phyloP scores from a whole-genome alignment of 2,888 invertebrate species.

The Latheticus oryzae region DNA sequence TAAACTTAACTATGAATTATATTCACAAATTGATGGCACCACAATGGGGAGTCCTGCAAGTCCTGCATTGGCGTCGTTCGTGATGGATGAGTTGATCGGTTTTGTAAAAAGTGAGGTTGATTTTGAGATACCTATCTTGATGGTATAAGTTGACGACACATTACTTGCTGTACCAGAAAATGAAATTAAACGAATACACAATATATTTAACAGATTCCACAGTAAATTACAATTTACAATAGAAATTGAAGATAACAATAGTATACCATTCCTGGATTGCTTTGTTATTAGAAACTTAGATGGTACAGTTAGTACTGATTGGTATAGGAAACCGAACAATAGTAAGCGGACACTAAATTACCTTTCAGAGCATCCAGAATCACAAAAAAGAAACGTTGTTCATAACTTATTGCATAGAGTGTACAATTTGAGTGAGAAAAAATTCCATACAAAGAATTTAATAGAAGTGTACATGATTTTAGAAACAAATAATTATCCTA shows the following conservation, averaged over 20 bases:
- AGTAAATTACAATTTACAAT: neutral
- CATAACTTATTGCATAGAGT: too few relatives aligned
- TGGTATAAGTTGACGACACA: neutral
- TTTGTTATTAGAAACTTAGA: neutral
- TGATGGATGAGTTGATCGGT: constrained; percentile 23
- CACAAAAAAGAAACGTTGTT: too few relatives aligned
- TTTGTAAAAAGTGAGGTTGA: too few relatives aligned
- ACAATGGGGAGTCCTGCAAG: constrained; percentile 20
- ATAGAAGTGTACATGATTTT: too few relatives aligned
- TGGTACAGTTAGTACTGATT: neutral
- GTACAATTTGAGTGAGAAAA: too few relatives aligned
- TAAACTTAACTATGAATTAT: neutral
- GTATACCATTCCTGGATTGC: neutral
- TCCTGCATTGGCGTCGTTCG: constrained; percentile 9
- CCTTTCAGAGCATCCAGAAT: neutral
- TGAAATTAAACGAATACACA: neutral
- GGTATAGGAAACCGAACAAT: neutral
- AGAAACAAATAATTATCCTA: too few relatives aligned
- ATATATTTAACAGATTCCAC: neutral
- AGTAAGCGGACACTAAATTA: neutral
- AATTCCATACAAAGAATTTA: too few relatives aligned
- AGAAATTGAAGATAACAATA: neutral
- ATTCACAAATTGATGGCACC: constrained; percentile 12
- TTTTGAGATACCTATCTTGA: neutral
- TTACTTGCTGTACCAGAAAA: neutral